Evolutionary conservation across 2,888 invertebrate genomes (phyloP), one percentile per base, ranked within the genome.

Genomic region (Asteroscopus sphinx): DNA sequence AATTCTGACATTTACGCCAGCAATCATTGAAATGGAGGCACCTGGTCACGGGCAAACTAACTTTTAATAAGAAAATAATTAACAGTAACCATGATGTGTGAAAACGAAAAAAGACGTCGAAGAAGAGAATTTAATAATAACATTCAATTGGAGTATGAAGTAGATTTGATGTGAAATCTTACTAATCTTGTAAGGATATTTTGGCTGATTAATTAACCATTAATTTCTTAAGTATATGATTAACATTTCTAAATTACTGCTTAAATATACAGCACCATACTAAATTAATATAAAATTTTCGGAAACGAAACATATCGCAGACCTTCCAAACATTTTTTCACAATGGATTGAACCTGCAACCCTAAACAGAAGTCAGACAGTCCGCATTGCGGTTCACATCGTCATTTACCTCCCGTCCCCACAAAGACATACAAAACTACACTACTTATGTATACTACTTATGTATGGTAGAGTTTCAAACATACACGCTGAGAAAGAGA

Each of bases 1-100:
- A 67, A 53, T 47, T 57, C 71, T 69, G 70, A 49, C 58, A 73
- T 61, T 68, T 65, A 60, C 48, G 28, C 57, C 35, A 52, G 16
- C 59, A 59, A 72, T 68, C 56, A 60, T 64, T 49, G 59, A 55
- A 72, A 66, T 33, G 47, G 16, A 48, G 36, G 51, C 72, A 63
- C 55, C 66, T 66, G 51, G 51, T 47, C 48, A 60, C 47, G 48
- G 37, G 16, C 32, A 44, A 49, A 39, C 39, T 44, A 45, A 36
- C 57, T 40, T 35, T n/a, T 6, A 26, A 9, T 16, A 13, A 25
- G 30, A 36, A 52, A 55, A 57, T 52, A 35, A 28, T 41, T 25
- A 16, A 28, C 17, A 13, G 21, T 11, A 30, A 6, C 46, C 41
- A 56, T 25, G 13, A 49, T 11, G 48, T 42, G 46, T 44, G 37